Conservation (phyloP, 2,888 invertebrate species). For the Steinernema carpocapsae region DNA sequence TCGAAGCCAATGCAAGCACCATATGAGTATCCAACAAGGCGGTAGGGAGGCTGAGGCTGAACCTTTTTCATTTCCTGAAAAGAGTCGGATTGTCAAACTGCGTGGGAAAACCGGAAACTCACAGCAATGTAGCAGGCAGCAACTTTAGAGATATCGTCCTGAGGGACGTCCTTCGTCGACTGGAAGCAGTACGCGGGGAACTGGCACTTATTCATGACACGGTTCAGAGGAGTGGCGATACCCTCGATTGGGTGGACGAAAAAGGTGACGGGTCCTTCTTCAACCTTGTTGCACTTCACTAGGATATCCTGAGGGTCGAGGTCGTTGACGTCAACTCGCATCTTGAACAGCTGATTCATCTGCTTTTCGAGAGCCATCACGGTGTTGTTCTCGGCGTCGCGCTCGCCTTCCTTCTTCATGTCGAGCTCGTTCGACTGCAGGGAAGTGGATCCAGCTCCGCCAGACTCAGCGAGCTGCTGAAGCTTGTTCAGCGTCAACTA, state of each 20-base stretch:
- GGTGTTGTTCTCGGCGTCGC: slow-evolving; percentile 64
- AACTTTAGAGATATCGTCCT: slow-evolving; percentile 66
- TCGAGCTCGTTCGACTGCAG: slow-evolving; percentile 64
- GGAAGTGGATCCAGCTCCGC: slow-evolving; percentile 56
- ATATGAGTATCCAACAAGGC: slow-evolving; percentile 90
- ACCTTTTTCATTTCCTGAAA: slow-evolving; percentile 77
- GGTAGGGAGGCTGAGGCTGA: slow-evolving; percentile 84
- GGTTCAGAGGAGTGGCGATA: slow-evolving; percentile 69
- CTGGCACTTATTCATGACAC: slow-evolving; percentile 77
- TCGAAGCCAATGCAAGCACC: slow-evolving; percentile 93
- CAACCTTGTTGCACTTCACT: slow-evolving; percentile 64
- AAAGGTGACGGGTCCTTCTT: slow-evolving; percentile 69
- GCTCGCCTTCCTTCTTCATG: slow-evolving; percentile 65
- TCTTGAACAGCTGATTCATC: slow-evolving; percentile 69
- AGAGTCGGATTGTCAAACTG: background rate
- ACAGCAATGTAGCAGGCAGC: slow-evolving; percentile 66
- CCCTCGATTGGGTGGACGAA: slow-evolving; percentile 88
- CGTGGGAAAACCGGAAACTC: background rate
- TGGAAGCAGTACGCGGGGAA: slow-evolving; percentile 69
- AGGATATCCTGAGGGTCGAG: slow-evolving; percentile 68
- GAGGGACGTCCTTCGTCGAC: slow-evolving; percentile 64
- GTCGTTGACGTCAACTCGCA: slow-evolving; percentile 72
- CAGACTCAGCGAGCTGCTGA: slow-evolving; percentile 71
- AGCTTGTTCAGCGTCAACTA: slow-evolving; percentile 80
- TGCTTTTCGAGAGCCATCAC: slow-evolving; percentile 66